Evolutionary conservation across 64 coral and sea anemone genomes (phyloP).

Genomic region (Porites australiensis): DNA sequence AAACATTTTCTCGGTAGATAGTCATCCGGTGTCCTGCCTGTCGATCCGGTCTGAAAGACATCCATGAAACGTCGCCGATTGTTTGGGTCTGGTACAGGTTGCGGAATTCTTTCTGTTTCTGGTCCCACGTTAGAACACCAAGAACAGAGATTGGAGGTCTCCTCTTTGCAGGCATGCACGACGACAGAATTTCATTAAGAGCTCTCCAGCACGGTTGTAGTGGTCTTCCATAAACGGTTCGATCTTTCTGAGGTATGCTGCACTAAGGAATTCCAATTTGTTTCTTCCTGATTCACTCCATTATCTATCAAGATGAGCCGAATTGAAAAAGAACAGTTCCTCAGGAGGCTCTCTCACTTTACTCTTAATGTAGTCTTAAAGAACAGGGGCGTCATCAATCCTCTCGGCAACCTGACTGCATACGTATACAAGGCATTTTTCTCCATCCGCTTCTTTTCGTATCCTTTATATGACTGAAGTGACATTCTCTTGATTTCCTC

Average conservation of each 20-base stretch:
- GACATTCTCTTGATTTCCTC: conserved; percentile 34
- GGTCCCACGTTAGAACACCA: conserved; percentile 19
- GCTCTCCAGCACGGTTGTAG: not conserved
- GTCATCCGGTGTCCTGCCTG: conserved; percentile 40
- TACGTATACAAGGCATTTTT: conserved; percentile 29
- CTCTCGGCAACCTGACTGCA: not conserved
- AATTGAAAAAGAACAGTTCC: conserved; percentile 7
- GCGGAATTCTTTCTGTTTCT: not conserved
- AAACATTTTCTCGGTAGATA: conserved; percentile 60
- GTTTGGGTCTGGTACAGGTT: conserved; percentile 55
- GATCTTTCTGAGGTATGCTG: not conserved
- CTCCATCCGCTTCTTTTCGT: conserved; percentile 21
- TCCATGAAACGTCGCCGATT: conserved; percentile 53
- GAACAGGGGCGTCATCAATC: conserved; percentile 28
- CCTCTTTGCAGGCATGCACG: conserved; percentile 28
- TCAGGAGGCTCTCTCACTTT: not conserved
- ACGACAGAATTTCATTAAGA: conserved; percentile 31
- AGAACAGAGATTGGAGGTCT: conserved; percentile 32
- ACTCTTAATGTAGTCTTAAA: conserved; percentile 7
- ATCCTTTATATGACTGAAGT: not conserved
- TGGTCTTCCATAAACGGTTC: conserved; percentile 13
- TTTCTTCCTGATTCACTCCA: not conserved
- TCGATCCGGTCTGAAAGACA: conserved; percentile 36
- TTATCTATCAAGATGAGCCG: not conserved
- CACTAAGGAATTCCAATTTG: not conserved